Evolutionary conservation across 2,113 vertebrate genomes (phyloP).

Genomic region (Poeciliopsis occidentalis): DNA sequence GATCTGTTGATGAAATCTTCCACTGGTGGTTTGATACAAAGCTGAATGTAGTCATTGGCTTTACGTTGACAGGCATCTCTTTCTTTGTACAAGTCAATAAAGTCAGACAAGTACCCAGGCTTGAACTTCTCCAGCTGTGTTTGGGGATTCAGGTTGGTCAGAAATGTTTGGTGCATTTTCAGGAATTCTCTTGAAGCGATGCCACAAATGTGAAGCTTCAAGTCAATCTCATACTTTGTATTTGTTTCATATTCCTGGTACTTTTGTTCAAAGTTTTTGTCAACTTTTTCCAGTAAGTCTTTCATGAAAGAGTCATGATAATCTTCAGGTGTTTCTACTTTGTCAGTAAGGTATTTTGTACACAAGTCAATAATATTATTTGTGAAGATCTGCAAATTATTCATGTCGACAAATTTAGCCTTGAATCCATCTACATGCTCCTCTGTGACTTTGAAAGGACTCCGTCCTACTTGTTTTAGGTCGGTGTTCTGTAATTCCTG

Average conservation of each 20-base stretch:
- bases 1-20: background rate
- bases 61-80: conserved; percentile 15
- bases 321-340: conserved; percentile 35
- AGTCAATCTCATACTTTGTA: conserved; percentile 33
- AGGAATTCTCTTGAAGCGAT: conserved; percentile 48
- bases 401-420: background rate
- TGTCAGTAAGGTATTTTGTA: background rate
- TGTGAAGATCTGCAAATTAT: background rate
- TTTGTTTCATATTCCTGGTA: background rate
- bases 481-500: conserved; percentile 11
- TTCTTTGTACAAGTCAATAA: conserved; percentile 48
- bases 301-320: conserved; percentile 49
- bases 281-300: conserved; percentile 46
- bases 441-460: background rate
- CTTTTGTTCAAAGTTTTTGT: conserved; percentile 13
- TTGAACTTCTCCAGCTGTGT: conserved; percentile 49
- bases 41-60: conserved; percentile 28
- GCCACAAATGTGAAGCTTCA: conserved; percentile 66
- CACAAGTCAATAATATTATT: conserved; percentile 12
- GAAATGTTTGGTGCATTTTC: conserved; percentile 55
- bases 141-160: conserved; percentile 21
- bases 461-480: background rate
- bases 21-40: background rate
- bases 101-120: conserved; percentile 44
- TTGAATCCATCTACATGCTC: background rate